Evolutionary conservation across 2,888 invertebrate genomes (phyloP).

Genomic region (Dicyrtomina minuta): DNA sequence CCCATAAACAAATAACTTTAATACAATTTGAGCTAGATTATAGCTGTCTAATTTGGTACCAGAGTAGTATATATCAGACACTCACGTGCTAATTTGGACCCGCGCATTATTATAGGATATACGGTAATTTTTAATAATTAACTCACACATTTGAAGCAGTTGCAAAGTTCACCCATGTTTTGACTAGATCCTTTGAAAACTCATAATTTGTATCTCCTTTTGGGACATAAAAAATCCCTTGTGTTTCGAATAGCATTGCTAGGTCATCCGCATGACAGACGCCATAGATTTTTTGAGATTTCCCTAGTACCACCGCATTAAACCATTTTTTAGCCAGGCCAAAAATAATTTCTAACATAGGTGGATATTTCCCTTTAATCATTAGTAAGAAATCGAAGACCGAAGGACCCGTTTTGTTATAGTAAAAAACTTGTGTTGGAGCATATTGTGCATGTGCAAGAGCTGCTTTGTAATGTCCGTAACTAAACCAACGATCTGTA

Average conservation of each 20-base stretch:
- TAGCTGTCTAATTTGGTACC: no score
- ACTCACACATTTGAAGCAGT: no score
- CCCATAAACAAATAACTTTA: no score
- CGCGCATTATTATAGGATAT: no score
- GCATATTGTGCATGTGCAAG: constrained; percentile 10
- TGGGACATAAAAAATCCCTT: not conserved
- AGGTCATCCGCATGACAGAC: constrained; percentile 11
- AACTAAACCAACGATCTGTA: constrained; percentile 4
- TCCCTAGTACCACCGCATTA: not conserved
- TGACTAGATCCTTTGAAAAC: constrained; percentile 6
- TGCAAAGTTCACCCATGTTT: not conserved
- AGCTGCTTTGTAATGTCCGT: not conserved
- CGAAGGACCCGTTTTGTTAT: not conserved
- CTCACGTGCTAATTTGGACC: no score
- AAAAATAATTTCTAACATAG: not conserved
- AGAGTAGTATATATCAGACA: no score
- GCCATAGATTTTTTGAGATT: not conserved
- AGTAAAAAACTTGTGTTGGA: constrained; percentile 12
- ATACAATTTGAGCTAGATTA: no score
- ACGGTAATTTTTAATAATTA: no score
- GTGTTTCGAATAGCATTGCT: not conserved
- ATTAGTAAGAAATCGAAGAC: not conserved
- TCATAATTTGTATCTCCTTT: not conserved
- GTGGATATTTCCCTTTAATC: not conserved
- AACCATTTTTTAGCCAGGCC: not conserved